Evolutionary conservation across 2,113 vertebrate genomes (phyloP).

Genomic region (Phyllostomus hastatus): DNA sequence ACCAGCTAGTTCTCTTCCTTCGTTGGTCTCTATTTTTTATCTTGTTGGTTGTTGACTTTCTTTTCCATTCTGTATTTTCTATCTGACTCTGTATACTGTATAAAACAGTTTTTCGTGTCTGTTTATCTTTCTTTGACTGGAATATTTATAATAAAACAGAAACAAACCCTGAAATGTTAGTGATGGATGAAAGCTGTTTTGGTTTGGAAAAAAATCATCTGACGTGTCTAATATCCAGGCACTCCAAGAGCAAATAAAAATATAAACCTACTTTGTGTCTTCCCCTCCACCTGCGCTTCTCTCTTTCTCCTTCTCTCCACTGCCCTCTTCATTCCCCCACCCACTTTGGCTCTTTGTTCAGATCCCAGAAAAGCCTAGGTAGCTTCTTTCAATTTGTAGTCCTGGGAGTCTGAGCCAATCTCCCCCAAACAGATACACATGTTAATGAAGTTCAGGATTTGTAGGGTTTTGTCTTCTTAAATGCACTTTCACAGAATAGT

Average conservation of each 20-base stretch:
- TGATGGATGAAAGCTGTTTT: slow-evolving; percentile 56
- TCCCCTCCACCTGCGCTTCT: neutral
- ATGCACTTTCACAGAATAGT: slow-evolving; percentile 80
- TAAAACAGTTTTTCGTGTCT: slow-evolving; percentile 56
- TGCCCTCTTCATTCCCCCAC: neutral
- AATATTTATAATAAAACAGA: slow-evolving; percentile 74
- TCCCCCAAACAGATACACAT: slow-evolving; percentile 61
- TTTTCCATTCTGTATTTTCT: slow-evolving; percentile 72
- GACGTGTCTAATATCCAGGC: neutral
- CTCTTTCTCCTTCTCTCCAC: neutral
- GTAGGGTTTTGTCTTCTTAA: slow-evolving; percentile 73
- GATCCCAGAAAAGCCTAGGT: slow-evolving; percentile 57
- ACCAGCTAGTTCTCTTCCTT: slow-evolving; percentile 43
- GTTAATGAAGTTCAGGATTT: slow-evolving; percentile 77
- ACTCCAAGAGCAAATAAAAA: slow-evolving; percentile 1
- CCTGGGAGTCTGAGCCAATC: slow-evolving; percentile 40
- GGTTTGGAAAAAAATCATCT: neutral
- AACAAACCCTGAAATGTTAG: slow-evolving; percentile 61
- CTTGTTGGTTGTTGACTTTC: slow-evolving; percentile 38
- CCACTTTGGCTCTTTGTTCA: slow-evolving; percentile 3
- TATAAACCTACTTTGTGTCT: neutral
- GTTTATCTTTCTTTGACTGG: slow-evolving; percentile 63
- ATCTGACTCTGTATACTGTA: slow-evolving; percentile 69
- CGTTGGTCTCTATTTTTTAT: slow-evolving; percentile 62
- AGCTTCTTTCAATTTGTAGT: slow-evolving; percentile 60